phyloP scores from a whole-genome alignment of 1,140 invertebrate species.

The Drosophila bipectinata region DNA sequence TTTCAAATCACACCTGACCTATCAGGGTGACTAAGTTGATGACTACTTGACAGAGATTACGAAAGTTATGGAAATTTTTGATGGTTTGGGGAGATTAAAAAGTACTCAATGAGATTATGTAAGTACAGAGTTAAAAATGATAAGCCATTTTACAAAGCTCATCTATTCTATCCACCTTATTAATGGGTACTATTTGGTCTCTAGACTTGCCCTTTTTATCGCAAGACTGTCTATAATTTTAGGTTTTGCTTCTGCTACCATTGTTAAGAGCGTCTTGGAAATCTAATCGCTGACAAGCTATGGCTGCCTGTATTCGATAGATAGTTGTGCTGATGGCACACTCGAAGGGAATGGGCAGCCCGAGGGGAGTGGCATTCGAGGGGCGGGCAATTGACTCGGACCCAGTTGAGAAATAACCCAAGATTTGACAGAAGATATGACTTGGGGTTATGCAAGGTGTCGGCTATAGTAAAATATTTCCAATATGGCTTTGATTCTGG shows the following conservation, averaged over 20 bases:
- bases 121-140: too few relatives aligned
- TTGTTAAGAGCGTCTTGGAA: slow-evolving; percentile 52
- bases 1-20: neutral
- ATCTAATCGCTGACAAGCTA: slow-evolving; percentile 81
- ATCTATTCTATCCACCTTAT: neutral
- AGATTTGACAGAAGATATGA: slow-evolving; percentile 62
- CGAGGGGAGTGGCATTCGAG: neutral
- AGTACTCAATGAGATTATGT: too few relatives aligned
- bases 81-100: too few relatives aligned
- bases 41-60: neutral
- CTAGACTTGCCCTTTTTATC: neutral
- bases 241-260: slow-evolving; percentile 45
- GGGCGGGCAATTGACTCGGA: slow-evolving; percentile 37
- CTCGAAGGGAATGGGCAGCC: slow-evolving; percentile 22
- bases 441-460: slow-evolving; percentile 36
- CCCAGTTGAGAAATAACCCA: slow-evolving; percentile 49
- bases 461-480: slow-evolving; percentile 16
- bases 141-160: too few relatives aligned
- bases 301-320: slow-evolving; percentile 80
- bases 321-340: slow-evolving; percentile 77
- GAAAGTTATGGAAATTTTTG: neutral
- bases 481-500: slow-evolving; percentile 14
- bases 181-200: slow-evolving; percentile 12
- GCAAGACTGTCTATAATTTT: slow-evolving; percentile 33
- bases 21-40: neutral